Conservation (phyloP, 2,113 vertebrate genomes). For the Hucho hucho region DNA sequence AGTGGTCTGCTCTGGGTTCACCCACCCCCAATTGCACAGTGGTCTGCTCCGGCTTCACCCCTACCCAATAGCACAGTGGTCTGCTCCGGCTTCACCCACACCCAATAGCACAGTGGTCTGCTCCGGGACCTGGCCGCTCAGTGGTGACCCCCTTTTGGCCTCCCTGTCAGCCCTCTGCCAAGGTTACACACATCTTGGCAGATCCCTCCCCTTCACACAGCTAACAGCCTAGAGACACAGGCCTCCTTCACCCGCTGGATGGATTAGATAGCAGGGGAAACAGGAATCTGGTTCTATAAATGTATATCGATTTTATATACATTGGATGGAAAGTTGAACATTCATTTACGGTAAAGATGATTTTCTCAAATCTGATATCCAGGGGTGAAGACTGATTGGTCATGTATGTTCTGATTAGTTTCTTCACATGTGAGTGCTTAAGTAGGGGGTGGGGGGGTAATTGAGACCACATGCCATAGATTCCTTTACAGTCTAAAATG, state of each 20-base stretch:
- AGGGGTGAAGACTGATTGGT: neutral
- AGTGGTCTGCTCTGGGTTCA: no score
- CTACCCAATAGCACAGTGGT: no score
- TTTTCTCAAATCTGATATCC: neutral
- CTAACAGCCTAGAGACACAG: neutral
- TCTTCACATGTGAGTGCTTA: neutral
- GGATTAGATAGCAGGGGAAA: no score
- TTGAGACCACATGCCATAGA: constrained; percentile 38
- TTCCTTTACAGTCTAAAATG: constrained; percentile 45
- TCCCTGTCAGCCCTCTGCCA: constrained; percentile 21
- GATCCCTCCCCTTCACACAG: neutral
- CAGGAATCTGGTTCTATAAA: neutral
- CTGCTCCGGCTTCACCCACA: no score
- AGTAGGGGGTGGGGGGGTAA: constrained; percentile 4
- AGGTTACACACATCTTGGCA: constrained; percentile 39
- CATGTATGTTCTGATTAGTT: no score
- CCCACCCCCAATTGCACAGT: no score
- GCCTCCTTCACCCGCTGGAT: no score
- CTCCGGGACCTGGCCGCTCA: neutral
- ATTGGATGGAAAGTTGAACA: no score
- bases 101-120: no score
- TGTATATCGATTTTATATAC: neutral
- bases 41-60: no score
- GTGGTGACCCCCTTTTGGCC: constrained; percentile 28
- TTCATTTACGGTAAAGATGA: no score